A percentile compares a stretch with the other conserved stretches of the same genome.
These are phyloP conservation scores for Lepidochrysops patricia DNA, from an alignment of 2,888 invertebrate genomes.

Conservation along the genomic window DNA sequence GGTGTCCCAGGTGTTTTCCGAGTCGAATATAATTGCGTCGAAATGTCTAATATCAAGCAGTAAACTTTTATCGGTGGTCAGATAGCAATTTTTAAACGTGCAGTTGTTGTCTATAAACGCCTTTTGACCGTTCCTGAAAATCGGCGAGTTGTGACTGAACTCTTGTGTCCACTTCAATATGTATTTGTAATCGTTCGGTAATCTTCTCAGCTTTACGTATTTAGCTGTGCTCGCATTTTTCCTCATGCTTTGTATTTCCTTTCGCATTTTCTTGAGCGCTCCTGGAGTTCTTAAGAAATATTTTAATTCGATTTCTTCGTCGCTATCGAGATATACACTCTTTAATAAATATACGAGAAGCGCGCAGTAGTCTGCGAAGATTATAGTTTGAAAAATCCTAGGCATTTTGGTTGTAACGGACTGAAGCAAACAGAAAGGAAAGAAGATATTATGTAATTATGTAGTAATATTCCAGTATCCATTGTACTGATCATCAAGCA, in stretches of 20 bases:
- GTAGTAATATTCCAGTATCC: no score
- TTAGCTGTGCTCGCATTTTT: slow-evolving; percentile 28
- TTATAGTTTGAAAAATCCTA: slow-evolving; percentile 35
- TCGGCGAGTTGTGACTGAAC: slow-evolving; percentile 30
- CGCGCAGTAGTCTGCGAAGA: slow-evolving; percentile 34
- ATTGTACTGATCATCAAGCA: no score
- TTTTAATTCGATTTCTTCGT: slow-evolving; percentile 37
- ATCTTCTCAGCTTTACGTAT: slow-evolving; percentile 33
- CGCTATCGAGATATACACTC: slow-evolving; percentile 25
- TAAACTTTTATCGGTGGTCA: slow-evolving; percentile 43
- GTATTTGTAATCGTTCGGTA: slow-evolving; percentile 46
- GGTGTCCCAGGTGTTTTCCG: slow-evolving; percentile 45
- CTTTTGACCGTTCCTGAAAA: slow-evolving; percentile 36
- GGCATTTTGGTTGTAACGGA: slow-evolving; percentile 33
- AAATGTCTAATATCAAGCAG: slow-evolving; percentile 44
- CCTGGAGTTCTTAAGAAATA: slow-evolving; percentile 33
- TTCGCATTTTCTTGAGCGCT: slow-evolving; percentile 29
- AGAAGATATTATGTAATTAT: no score
- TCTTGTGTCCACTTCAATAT: slow-evolving; percentile 43
- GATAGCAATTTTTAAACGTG: slow-evolving; percentile 54
- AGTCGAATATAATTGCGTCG: slow-evolving; percentile 72
- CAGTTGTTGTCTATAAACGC: slow-evolving; percentile 45
- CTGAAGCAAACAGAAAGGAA: no score
- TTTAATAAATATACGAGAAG: slow-evolving; percentile 37
- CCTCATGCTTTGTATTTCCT: slow-evolving; percentile 29